Evolutionary conservation across 2,113 vertebrate species (phyloP).

Genomic region (Corydoras sp.): DNA sequence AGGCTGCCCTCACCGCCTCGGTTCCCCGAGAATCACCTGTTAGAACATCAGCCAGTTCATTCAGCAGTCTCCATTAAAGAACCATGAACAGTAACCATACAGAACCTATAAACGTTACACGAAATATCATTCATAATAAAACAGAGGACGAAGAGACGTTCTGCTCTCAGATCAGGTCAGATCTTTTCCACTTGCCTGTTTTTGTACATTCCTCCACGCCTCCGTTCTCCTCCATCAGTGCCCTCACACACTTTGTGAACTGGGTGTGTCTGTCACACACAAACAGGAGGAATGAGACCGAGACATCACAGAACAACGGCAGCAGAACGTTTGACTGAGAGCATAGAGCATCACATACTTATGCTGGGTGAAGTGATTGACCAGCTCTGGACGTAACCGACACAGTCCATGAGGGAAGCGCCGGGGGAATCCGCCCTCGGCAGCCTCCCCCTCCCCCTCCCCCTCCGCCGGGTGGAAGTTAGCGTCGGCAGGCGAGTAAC

Average conservation of each 20-base stretch:
- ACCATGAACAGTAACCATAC: not conserved
- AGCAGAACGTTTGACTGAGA: not conserved
- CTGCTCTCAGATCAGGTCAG: not conserved
- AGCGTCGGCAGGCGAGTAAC: conserved; percentile 66
- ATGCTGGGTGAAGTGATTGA: conserved; percentile 66
- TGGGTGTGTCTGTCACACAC: conserved; percentile 56
- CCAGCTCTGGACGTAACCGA: conserved; percentile 67
- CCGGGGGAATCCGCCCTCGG: conserved; percentile 52
- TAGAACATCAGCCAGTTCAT: not conserved
- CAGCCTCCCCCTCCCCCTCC: conserved; percentile 15
- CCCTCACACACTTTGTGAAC: conserved; percentile 59
- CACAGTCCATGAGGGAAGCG: conserved; percentile 64
- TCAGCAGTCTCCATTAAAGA: not conserved
- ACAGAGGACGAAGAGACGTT: not conserved
- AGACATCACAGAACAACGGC: not conserved
- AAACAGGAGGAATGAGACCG: not conserved
- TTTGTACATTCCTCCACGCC: conserved; percentile 62
- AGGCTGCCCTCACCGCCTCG: conserved; percentile 61
- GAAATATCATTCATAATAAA: not conserved
- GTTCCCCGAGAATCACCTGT: conserved; percentile 58
- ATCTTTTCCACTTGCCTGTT: conserved; percentile 45
- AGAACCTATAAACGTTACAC: not conserved
- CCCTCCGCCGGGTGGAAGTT: conserved; percentile 60
- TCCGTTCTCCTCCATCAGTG: conserved; percentile 59
- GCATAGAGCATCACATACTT: conserved; percentile 53